A percentile compares a stretch with the other conserved stretches of the same genome.
Evolutionary conservation across 2,113 vertebrate species (phyloP).

Genomic region (Tinamus guttatus): DNA sequence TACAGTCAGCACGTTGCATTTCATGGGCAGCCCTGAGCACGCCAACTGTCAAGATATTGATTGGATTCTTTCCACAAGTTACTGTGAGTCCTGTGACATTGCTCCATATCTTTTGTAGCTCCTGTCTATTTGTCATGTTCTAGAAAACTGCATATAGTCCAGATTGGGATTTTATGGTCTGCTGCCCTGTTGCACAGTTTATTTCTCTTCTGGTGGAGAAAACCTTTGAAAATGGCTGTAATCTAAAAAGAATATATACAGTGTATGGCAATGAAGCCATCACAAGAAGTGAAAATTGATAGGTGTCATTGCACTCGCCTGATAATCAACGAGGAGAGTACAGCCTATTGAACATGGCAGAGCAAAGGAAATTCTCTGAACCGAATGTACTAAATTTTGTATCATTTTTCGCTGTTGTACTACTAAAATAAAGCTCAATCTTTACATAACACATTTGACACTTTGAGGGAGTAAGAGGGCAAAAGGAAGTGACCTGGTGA

Average conservation of each 20-base stretch:
- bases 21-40: conserved; percentile 29
- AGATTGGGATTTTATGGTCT: conserved; percentile 76
- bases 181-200: conserved; percentile 42
- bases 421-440: neutral
- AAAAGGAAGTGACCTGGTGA: conserved; percentile 20
- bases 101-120: conserved; percentile 50
- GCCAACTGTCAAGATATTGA: conserved; percentile 63
- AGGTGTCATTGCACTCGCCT: neutral
- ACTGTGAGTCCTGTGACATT: conserved; percentile 32
- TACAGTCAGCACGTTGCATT: conserved; percentile 40
- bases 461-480: neutral
- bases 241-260: conserved; percentile 31
- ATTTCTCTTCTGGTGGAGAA: conserved; percentile 39
- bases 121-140: conserved; percentile 59
- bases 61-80: conserved; percentile 53
- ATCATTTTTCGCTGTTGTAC: neutral
- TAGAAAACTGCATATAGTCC: conserved; percentile 57
- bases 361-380: conserved; percentile 1
- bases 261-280: neutral
- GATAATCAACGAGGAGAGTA: neutral
- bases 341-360: neutral
- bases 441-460: neutral
- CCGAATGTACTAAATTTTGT: conserved; percentile 14
- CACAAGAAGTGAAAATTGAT: conserved; percentile 38
- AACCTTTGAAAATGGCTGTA: conserved; percentile 66